A percentile compares a stretch with the other conserved stretches of the same genome.
Conservation (phyloP, 2,797 vertebrate species). For the Protonibea diacanthus region DNA sequence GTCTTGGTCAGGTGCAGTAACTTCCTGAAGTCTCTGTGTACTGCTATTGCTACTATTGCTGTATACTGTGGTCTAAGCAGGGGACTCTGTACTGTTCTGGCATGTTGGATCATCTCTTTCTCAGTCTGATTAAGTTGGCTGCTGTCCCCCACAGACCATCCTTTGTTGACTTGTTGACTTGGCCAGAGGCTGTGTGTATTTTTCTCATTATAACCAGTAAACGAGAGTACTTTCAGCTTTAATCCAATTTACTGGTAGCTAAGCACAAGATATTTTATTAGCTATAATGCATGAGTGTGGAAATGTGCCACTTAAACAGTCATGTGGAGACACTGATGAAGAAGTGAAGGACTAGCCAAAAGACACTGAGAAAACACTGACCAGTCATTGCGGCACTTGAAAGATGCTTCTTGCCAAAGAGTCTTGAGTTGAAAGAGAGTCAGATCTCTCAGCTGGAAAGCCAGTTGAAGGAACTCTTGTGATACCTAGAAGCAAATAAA, state of each 20-base stretch:
- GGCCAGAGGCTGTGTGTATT: slow-evolving; percentile 30
- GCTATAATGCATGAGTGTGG: background rate
- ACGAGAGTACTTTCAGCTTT: slow-evolving; percentile 27
- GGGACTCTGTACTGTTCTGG: slow-evolving; percentile 1
- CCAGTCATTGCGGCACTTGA: slow-evolving; percentile 90
- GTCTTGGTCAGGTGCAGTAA: too few species aligned
- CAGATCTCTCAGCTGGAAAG: slow-evolving; percentile 86
- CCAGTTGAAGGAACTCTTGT: slow-evolving; percentile 84
- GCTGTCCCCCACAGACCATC: slow-evolving; percentile 41
- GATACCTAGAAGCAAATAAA: slow-evolving; percentile 76
- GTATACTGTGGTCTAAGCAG: background rate
- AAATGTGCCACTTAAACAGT: slow-evolving; percentile 11
- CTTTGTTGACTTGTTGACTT: slow-evolving; percentile 32
- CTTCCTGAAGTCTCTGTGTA: background rate
- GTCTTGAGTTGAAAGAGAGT: slow-evolving; percentile 78
- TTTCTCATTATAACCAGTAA: slow-evolving; percentile 38
- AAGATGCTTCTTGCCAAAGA: slow-evolving; percentile 86
- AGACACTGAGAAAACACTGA: slow-evolving; percentile 69
- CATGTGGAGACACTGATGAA: background rate
- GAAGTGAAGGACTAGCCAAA: background rate
- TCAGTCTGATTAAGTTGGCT: slow-evolving; percentile 20
- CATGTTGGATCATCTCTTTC: slow-evolving; percentile 30
- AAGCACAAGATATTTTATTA: slow-evolving; percentile 6
- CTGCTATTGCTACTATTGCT: background rate
- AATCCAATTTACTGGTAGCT: slow-evolving; percentile 16